Evolutionary conservation across 2,888 invertebrate species (phyloP).

Genomic region (Microctonus hyperodae): DNA sequence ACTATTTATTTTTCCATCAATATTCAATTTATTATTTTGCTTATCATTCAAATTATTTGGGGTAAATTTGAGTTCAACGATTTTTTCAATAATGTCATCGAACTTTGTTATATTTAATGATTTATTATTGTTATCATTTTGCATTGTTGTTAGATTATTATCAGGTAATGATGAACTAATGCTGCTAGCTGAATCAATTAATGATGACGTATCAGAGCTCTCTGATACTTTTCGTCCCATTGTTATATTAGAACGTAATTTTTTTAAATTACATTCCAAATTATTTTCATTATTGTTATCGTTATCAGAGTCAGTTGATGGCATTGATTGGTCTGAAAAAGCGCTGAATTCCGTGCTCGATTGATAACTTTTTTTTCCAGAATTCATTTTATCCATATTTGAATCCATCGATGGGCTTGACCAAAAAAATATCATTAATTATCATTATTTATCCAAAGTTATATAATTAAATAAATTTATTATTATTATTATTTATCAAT

Average conservation of each 20-base stretch:
- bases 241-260: conserved; percentile 13
- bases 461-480: conserved; percentile 1
- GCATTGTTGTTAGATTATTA: conserved; percentile 11
- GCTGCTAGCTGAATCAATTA: conserved; percentile 25
- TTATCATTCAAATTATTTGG: conserved; percentile 19
- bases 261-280: conserved; percentile 21
- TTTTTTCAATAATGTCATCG: conserved; percentile 45
- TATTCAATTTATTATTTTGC: neutral
- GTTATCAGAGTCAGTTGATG: conserved; percentile 27
- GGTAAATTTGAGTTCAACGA: conserved; percentile 38
- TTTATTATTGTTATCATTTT: conserved; percentile 9
- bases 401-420: conserved; percentile 33
- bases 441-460: neutral
- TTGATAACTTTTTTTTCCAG: conserved; percentile 2
- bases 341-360: conserved; percentile 33
- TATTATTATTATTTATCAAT: neutral
- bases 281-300: conserved; percentile 24
- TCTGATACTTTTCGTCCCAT: conserved; percentile 30
- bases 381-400: conserved; percentile 11
- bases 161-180: neutral
- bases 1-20: conserved; percentile 32
- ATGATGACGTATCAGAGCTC: conserved; percentile 33
- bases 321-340: conserved; percentile 33
- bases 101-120: conserved; percentile 28
- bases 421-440: conserved; percentile 5